Base-by-base conservation (phyloP, 2,797 vertebrate species). In the Sebastes oblongus region DNA sequence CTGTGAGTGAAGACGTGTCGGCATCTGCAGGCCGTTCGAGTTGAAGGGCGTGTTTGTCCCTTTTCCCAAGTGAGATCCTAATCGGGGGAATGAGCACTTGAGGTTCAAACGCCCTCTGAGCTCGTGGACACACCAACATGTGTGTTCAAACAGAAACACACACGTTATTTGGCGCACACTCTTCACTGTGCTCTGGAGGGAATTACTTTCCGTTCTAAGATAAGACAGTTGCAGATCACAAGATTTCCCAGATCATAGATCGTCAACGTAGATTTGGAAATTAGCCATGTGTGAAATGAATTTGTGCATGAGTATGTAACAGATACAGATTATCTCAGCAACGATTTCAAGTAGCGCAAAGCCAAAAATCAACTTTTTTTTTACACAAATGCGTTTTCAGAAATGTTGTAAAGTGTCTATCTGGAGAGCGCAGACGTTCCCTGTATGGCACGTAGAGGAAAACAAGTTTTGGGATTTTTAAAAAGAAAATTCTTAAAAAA, bases 51-150 rank as follows among this genome's bases (percentile, higher is more conserved):
- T 69, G 66, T 82, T 75, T 55, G 76, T 60, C 74, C 59, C 27
- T 71, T 72, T 82, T 69, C 69, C 64, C 22, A 75, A 46, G 64
- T 61, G 30, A 85, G 88, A 92, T 92, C 61, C 67, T 82, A 75
- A 92, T 92, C 84, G 3, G 20, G 13, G 81, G 70, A 91, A 90
- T 88, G 83, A 89, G 78, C 64, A 86, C 42, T 75, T 69, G 46
- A 60, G 62, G 52, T 78, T 85, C 73, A 75, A 75, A 86, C 5
- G 30, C 55, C 78, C 73, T 82, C 61, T 52, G 46, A 80, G 70
- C 62, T 77, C 27, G 2, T 18, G 22, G 22, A 60, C 56, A 67
- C 60, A 59, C 27, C 4, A 29, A 66, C 20, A 8, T 8, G 4
- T 46, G 50, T 73, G 56, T 65, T 55, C 18, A 64, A 78, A 65